phyloP scores from a whole-genome alignment of 2,113 vertebrate genomes.

The Indicator maculatus region DNA sequence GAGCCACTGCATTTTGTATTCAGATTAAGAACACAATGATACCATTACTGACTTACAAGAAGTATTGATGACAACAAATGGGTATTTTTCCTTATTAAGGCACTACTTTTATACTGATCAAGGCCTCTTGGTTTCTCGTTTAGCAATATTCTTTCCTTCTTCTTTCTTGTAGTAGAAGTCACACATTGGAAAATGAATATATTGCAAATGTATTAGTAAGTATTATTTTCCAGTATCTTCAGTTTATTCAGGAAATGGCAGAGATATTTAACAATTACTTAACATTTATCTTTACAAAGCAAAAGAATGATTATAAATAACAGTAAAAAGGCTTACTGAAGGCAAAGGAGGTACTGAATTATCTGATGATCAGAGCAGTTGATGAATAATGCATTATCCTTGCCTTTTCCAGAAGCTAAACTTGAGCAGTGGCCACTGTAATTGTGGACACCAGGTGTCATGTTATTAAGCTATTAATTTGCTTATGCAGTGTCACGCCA shows the following conservation, averaged over 20 bases:
- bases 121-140: not conserved
- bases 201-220: not conserved
- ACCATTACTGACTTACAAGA: not conserved
- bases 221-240: conserved; percentile 37
- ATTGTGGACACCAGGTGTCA: not conserved
- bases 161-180: not conserved
- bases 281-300: conserved; percentile 26
- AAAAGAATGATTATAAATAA: conserved; percentile 54
- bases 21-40: not conserved
- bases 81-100: not conserved
- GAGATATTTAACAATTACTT: conserved; percentile 57
- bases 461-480: conserved; percentile 8
- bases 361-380: not conserved
- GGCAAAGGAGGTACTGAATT: conserved; percentile 44
- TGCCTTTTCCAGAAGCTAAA: not conserved
- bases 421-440: not conserved
- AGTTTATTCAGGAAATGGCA: conserved; percentile 39
- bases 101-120: not conserved
- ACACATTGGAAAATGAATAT: not conserved
- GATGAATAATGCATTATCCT: conserved; percentile 57
- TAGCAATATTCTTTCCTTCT: not conserved
- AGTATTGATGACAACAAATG: not conserved
- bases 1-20: not conserved
- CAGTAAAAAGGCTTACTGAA: conserved; percentile 31
- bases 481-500: not conserved